Conservation (phyloP, 2,888 invertebrate genomes). For the Agrochola lota region DNA sequence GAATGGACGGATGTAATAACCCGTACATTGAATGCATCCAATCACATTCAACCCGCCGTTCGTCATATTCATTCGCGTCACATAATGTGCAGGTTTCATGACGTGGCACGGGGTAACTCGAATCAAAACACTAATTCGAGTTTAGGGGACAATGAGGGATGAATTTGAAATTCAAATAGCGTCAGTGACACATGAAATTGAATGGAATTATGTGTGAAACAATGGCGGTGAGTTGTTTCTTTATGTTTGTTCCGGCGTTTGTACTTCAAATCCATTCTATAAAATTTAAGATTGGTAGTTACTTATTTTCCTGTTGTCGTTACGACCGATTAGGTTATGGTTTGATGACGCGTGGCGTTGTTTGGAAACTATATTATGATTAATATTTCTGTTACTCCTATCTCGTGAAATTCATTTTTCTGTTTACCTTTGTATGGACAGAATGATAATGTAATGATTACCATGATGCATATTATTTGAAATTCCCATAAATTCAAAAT, state of each 20-base stretch:
- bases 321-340: conserved; percentile 19
- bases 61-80: conserved; percentile 36
- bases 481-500: neutral
- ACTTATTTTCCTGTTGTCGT: conserved; percentile 66
- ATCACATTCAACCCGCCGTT: conserved; percentile 24
- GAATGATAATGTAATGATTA: neutral
- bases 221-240: conserved; percentile 66
- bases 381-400: conserved; percentile 11
- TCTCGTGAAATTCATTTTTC: neutral
- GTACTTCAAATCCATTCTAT: conserved; percentile 57
- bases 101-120: conserved; percentile 57
- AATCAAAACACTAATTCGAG: conserved; percentile 71
- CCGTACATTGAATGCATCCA: conserved; percentile 43
- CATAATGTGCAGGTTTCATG: conserved; percentile 52
- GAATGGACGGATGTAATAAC: conserved; percentile 55
- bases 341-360: conserved; percentile 27
- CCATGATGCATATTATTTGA: neutral
- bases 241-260: conserved; percentile 69
- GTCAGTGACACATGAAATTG: conserved; percentile 83
- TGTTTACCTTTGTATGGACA: neutral
- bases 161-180: conserved; percentile 85
- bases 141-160: conserved; percentile 75
- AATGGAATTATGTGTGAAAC: conserved; percentile 76
- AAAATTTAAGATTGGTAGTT: conserved; percentile 46
- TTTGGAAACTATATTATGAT: conserved; percentile 7